Evolutionary conservation across 2,888 invertebrate species (phyloP).

Genomic region (Drosophila lacicola): DNA sequence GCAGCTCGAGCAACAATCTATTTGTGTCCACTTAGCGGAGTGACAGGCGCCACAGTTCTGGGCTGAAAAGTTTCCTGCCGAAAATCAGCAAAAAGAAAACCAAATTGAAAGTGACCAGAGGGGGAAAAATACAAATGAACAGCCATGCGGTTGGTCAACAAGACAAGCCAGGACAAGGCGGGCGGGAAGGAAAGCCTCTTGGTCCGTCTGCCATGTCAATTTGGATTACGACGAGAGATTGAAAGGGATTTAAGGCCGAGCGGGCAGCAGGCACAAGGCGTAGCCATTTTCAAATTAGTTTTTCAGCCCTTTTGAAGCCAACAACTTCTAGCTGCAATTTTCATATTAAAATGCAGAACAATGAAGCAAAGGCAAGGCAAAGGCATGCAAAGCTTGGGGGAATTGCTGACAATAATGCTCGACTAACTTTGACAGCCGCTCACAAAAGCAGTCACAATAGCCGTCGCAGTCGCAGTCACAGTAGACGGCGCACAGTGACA

Average conservation of each 20-base stretch:
- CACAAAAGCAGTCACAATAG: slow-evolving; percentile 21
- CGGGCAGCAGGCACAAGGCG: slow-evolving; percentile 12
- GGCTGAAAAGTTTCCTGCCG: slow-evolving; percentile 54
- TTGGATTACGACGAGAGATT: slow-evolving; percentile 73
- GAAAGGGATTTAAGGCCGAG: slow-evolving; percentile 65
- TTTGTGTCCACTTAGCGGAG: slow-evolving; percentile 84
- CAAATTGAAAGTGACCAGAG: slow-evolving; percentile 79
- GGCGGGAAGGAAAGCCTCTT: slow-evolving; percentile 38
- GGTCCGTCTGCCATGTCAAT: slow-evolving; percentile 68
- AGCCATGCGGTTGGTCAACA: slow-evolving; percentile 78
- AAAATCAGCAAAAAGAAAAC: slow-evolving; percentile 66
- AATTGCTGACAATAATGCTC: slow-evolving; percentile 41
- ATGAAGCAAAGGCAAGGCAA: not conserved
- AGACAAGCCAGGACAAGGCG: slow-evolving; percentile 49
- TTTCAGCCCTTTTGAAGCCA: slow-evolving; percentile 50
- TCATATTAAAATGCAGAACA: slow-evolving; percentile 40
- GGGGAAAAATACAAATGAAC: slow-evolving; percentile 75
- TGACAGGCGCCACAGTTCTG: slow-evolving; percentile 52
- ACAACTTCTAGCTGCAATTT: slow-evolving; percentile 42
- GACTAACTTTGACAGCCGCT: slow-evolving; percentile 42
- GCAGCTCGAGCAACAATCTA: slow-evolving; percentile 80
- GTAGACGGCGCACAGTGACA: slow-evolving; percentile 60
- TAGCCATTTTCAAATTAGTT: slow-evolving; percentile 75
- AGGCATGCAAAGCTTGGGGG: slow-evolving; percentile 26
- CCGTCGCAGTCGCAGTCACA: slow-evolving; percentile 35